A percentile compares a stretch with the other conserved stretches of the same genome.
These are phyloP conservation scores for Phalacrocorax aristotelis DNA, from an alignment of 2,113 vertebrate genomes.

Conservation along the genomic window DNA sequence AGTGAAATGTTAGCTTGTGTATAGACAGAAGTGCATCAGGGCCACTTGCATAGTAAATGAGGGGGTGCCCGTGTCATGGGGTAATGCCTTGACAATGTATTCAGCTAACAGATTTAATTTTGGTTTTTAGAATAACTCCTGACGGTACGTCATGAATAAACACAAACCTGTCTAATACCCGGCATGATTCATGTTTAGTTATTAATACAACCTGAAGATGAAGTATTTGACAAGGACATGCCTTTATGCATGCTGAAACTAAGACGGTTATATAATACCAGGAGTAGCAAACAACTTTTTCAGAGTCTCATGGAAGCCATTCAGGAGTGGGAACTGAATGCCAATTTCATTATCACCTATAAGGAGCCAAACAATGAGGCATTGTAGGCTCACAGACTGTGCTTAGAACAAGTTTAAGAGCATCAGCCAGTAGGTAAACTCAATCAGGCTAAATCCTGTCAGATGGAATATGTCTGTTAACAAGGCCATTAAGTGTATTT, in stretches of 20 bases:
- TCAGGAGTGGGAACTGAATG: slow-evolving; percentile 28
- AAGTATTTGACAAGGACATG: slow-evolving; percentile 61
- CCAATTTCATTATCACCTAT: slow-evolving; percentile 51
- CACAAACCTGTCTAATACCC: background rate
- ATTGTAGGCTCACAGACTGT: slow-evolving; percentile 32
- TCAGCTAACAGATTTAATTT: background rate
- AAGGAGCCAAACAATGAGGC: slow-evolving; percentile 47
- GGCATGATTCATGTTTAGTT: slow-evolving; percentile 35
- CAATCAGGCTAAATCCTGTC: background rate
- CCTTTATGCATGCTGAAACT: slow-evolving; percentile 45
- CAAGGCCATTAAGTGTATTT: background rate
- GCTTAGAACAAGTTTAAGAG: background rate
- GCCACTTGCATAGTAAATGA: background rate
- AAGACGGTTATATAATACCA: slow-evolving; percentile 50
- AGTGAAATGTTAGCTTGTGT: background rate
- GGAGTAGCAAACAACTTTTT: slow-evolving; percentile 45
- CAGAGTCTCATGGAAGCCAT: slow-evolving; percentile 13
- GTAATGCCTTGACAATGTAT: background rate
- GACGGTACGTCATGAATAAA: background rate
- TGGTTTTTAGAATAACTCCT: background rate
- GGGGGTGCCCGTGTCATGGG: background rate
- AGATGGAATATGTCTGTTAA: background rate
- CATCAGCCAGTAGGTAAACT: background rate
- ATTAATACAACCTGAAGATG: slow-evolving; percentile 61
- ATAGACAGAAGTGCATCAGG: background rate